Evolutionary conservation across 2,113 vertebrate genomes (phyloP).

Genomic region (Macquaria ambigua): DNA sequence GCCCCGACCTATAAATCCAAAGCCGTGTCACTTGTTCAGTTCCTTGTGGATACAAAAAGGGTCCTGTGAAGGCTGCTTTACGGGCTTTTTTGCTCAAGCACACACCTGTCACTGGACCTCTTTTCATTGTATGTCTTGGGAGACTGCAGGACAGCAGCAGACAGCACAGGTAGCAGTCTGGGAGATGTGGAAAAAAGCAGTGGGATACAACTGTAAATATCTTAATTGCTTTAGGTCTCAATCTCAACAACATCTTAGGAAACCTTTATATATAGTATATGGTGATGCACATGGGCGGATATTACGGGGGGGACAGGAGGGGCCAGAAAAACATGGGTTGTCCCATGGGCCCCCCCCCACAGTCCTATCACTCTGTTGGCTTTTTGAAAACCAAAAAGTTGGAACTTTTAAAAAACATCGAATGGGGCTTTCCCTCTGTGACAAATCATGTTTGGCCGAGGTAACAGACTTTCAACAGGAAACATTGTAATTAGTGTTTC

Average conservation of each 20-base stretch:
- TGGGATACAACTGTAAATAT: conserved; percentile 10
- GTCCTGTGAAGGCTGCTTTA: conserved; percentile 54
- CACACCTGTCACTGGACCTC: conserved; percentile 60
- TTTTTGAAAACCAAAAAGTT: too few relatives aligned
- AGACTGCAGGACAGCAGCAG: background rate
- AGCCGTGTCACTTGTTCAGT: conserved; percentile 66
- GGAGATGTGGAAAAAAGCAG: background rate
- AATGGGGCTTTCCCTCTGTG: too few relatives aligned
- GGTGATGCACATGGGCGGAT: too few relatives aligned
- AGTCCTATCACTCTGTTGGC: too few relatives aligned
- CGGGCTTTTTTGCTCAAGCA: conserved; percentile 36
- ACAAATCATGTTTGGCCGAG: too few relatives aligned
- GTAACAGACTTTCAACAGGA: too few relatives aligned
- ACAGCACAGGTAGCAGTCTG: background rate
- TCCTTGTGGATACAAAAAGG: conserved; percentile 64
- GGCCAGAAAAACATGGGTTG: too few relatives aligned
- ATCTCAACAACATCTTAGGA: background rate
- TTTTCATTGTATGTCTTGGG: conserved; percentile 25
- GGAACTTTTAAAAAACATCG: too few relatives aligned
- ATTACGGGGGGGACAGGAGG: too few relatives aligned
- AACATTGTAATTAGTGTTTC: too few relatives aligned
- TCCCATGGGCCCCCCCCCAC: too few relatives aligned
- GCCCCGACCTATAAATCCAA: conserved; percentile 78
- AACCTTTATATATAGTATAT: background rate
- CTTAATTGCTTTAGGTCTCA: conserved; percentile 6